Conservation (phyloP, 1,140 invertebrate species). For the Platorchestia sp. region DNA sequence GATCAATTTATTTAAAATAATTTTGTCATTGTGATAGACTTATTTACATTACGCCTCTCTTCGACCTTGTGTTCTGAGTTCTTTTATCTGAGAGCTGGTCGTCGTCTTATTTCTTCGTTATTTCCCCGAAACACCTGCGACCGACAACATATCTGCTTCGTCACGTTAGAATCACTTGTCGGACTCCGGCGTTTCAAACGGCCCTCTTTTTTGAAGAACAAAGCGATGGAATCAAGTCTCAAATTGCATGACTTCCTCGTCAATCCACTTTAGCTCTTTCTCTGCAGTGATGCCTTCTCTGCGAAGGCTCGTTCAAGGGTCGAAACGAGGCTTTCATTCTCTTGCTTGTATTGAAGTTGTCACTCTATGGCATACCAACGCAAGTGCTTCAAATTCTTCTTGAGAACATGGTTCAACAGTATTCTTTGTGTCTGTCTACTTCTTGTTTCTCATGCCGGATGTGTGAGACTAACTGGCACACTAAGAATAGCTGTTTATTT, state of each 20-base stretch:
- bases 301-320: background rate
- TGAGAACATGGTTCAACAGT: too few relatives aligned
- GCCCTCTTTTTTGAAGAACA: conserved; percentile 1
- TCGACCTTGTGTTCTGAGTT: too few relatives aligned
- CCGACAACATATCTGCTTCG: background rate
- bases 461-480: too few relatives aligned
- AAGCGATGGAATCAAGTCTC: background rate
- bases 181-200: background rate
- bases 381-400: background rate
- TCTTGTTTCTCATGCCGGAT: too few relatives aligned
- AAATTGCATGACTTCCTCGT: background rate
- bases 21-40: too few relatives aligned
- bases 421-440: too few relatives aligned
- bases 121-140: background rate
- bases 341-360: background rate
- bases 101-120: background rate
- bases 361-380: background rate
- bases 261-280: background rate
- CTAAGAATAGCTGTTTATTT: too few relatives aligned
- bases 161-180: background rate
- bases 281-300: background rate
- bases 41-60: too few relatives aligned
- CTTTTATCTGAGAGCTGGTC: too few relatives aligned
- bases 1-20: too few relatives aligned
- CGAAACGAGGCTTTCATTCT: background rate